These are phyloP conservation scores for Pandemis heparana DNA, from an alignment of 2,888 invertebrate species.

Conservation along the genomic window DNA sequence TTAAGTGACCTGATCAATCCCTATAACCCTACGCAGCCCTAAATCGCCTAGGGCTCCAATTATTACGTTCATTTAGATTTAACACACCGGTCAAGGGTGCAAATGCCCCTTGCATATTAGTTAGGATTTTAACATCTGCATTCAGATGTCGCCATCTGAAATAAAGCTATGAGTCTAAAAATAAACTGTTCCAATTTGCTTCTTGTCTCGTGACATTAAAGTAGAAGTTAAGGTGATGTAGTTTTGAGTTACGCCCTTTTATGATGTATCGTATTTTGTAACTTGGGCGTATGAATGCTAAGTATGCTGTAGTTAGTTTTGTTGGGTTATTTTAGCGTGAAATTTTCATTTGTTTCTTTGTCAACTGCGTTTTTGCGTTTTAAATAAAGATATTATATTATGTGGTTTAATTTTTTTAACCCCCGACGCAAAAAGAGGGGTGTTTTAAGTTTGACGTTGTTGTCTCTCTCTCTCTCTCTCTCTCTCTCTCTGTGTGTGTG, in stretches of 20 bases:
- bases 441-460: too few relatives aligned
- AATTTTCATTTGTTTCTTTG: conserved; percentile 16
- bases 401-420: too few relatives aligned
- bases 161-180: background rate
- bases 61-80: conserved; percentile 85
- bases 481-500: too few relatives aligned
- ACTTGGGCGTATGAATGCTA: conserved; percentile 40
- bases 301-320: conserved; percentile 32
- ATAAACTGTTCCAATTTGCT: background rate
- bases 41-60: conserved; percentile 69
- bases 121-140: conserved; percentile 62
- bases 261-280: background rate
- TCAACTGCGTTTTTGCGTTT: background rate
- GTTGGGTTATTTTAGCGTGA: conserved; percentile 19
- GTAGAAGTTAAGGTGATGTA: background rate
- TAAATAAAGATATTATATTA: background rate
- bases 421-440: too few relatives aligned
- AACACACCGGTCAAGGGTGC: conserved; percentile 71
- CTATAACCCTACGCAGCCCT: conserved; percentile 46
- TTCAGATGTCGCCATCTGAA: background rate
- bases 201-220: background rate
- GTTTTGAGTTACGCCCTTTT: background rate
- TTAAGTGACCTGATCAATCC: background rate
- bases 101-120: conserved; percentile 70
- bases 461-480: too few relatives aligned